A percentile compares a stretch with the other conserved stretches of the same genome.
Evolutionary conservation across 2,888 invertebrate genomes (phyloP).

Genomic region (Brachynemurus nebulosus): DNA sequence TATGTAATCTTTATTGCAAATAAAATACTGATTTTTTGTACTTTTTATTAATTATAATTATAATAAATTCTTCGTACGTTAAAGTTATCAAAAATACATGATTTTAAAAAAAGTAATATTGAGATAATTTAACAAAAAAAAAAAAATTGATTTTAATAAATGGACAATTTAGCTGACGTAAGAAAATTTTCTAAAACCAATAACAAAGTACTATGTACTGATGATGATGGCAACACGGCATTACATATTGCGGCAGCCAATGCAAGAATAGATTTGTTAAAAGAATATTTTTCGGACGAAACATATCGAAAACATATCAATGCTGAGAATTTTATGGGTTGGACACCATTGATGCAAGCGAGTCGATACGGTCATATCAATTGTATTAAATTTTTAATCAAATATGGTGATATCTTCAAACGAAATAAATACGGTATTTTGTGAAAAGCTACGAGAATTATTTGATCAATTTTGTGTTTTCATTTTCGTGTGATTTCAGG

Average conservation of each 20-base stretch:
- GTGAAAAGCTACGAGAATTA: too few relatives aligned
- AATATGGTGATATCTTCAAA: slow-evolving; percentile 4
- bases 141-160: too few relatives aligned
- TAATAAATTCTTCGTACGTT: too few relatives aligned
- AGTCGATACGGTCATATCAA: slow-evolving; percentile 5
- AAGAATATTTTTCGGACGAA: background rate
- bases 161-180: too few relatives aligned
- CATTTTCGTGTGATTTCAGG: background rate
- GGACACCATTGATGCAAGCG: slow-evolving; percentile 9
- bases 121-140: too few relatives aligned
- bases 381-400: slow-evolving; percentile 6
- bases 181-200: too few relatives aligned
- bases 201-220: too few relatives aligned
- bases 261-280: background rate
- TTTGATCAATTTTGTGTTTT: background rate
- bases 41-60: too few relatives aligned
- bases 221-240: slow-evolving; percentile 1
- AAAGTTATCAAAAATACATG: too few relatives aligned
- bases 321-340: slow-evolving; percentile 5
- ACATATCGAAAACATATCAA: slow-evolving; percentile 1
- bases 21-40: too few relatives aligned
- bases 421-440: slow-evolving; percentile 9
- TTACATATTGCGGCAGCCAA: slow-evolving; percentile 4
- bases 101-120: too few relatives aligned
- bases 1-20: too few relatives aligned